Evolutionary conservation across 2,113 vertebrate genomes (phyloP).

Genomic region (Illadopsis cleaveri): DNA sequence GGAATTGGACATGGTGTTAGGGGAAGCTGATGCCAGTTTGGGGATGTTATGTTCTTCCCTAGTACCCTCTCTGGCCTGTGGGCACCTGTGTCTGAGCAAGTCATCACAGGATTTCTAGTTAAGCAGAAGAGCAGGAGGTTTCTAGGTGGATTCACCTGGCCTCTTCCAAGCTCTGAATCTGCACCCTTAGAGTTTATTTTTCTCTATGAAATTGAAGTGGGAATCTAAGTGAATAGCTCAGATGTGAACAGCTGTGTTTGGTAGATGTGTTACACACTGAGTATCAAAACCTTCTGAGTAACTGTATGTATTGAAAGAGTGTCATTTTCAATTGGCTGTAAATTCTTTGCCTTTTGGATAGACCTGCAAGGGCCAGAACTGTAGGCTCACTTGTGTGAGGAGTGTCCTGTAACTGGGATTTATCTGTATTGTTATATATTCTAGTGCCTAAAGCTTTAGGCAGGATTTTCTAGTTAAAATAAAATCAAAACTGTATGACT

Average conservation of each 20-base stretch:
- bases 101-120: neutral
- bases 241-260: no score
- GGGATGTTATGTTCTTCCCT: neutral
- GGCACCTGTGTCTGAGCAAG: neutral
- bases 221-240: neutral
- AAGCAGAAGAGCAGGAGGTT: neutral
- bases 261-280: neutral
- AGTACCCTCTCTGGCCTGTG: neutral
- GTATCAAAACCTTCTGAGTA: neutral
- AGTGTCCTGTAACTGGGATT: neutral
- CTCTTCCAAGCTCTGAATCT: neutral
- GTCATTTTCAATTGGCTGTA: neutral
- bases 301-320: neutral
- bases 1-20: rapidly evolving
- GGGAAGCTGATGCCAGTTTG: neutral
- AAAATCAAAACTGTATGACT: neutral
- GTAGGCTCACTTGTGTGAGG: neutral
- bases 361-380: neutral
- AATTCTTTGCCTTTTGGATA: neutral
- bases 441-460: constrained; percentile 13
- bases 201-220: neutral
- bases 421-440: neutral
- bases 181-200: neutral
- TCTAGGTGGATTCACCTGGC: neutral
- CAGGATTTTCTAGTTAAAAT: neutral